phyloP scores from a whole-genome alignment of 2,888 invertebrate species.

The Sinopyrophorus schimmeli region DNA sequence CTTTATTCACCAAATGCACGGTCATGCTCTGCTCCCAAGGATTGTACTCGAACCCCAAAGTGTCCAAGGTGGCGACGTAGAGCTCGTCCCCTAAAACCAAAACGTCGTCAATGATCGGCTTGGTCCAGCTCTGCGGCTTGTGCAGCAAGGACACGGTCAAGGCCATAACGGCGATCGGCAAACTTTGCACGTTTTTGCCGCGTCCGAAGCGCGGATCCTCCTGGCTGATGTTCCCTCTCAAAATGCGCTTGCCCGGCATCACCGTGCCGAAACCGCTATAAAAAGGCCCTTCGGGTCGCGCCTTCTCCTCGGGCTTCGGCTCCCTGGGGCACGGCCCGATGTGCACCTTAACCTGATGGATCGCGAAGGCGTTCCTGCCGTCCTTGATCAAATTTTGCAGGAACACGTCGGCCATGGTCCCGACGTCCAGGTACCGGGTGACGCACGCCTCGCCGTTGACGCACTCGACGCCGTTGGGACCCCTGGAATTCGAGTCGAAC shows the following conservation, averaged over 20 bases:
- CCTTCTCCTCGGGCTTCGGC: slow-evolving; percentile 39
- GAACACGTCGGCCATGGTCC: slow-evolving; percentile 44
- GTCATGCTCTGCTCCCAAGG: slow-evolving; percentile 62
- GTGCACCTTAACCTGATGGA: slow-evolving; percentile 43
- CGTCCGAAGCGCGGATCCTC: slow-evolving; percentile 59
- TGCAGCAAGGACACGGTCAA: slow-evolving; percentile 64
- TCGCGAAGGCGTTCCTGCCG: slow-evolving; percentile 46
- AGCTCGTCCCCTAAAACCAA: slow-evolving; percentile 58
- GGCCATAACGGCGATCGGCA: slow-evolving; percentile 61
- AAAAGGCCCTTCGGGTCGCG: slow-evolving; percentile 11
- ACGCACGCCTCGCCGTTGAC: slow-evolving; percentile 52
- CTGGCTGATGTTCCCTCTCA: slow-evolving; percentile 57
- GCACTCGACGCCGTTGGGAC: slow-evolving; percentile 49
- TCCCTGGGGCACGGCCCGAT: slow-evolving; percentile 42
- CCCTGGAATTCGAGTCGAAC: slow-evolving; percentile 56
- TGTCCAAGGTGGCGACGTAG: slow-evolving; percentile 56
- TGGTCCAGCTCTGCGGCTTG: slow-evolving; percentile 63
- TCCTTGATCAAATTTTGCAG: slow-evolving; percentile 44
- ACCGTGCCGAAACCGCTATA: slow-evolving; percentile 30
- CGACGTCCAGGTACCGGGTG: slow-evolving; percentile 47
- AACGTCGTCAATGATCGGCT: slow-evolving; percentile 61
- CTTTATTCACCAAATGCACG: slow-evolving; percentile 51
- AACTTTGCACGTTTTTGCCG: slow-evolving; percentile 58
- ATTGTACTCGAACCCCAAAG: slow-evolving; percentile 61
- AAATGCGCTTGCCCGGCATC: slow-evolving; percentile 46